A percentile compares a stretch with the other conserved stretches of the same genome.
Evolutionary conservation across 2,797 vertebrate species (phyloP).

Genomic region (Potorous gilbertii): DNA sequence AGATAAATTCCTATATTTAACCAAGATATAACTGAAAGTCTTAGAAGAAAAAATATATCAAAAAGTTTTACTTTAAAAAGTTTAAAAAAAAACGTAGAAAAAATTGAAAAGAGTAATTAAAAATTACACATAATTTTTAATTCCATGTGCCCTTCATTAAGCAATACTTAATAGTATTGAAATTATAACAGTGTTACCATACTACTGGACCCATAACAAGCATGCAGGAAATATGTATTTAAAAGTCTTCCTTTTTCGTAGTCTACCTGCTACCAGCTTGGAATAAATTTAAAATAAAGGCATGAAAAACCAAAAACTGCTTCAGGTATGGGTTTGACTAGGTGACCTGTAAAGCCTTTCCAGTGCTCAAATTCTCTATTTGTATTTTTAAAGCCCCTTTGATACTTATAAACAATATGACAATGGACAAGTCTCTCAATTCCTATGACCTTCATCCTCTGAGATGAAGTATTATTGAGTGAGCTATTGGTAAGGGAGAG

Average conservation of each 20-base stretch:
- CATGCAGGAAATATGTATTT: conserved; percentile 11
- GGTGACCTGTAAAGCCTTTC: too few relatives aligned
- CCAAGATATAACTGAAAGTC: neutral
- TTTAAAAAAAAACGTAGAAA: conserved; percentile 52
- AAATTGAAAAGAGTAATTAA: neutral
- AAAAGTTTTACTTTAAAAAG: conserved; percentile 37
- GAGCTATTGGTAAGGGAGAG: neutral
- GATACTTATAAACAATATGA: too few relatives aligned
- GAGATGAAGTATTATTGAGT: neutral
- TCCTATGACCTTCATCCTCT: too few relatives aligned
- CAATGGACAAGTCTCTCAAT: too few relatives aligned
- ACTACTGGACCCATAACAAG: neutral
- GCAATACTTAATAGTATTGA: neutral
- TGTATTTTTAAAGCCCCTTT: too few relatives aligned
- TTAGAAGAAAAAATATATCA: conserved; percentile 6
- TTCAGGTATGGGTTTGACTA: too few relatives aligned
- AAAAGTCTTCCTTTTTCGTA: neutral
- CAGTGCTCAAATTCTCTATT: too few relatives aligned
- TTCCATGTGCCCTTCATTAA: neutral
- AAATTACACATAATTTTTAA: neutral
- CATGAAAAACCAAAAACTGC: neutral
- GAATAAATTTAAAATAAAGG: conserved; percentile 15
- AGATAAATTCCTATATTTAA: neutral
- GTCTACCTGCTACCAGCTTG: conserved; percentile 11
- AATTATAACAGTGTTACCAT: conserved; percentile 32